phyloP scores from a whole-genome alignment of 2,888 invertebrate species.

The Mimachlamys varia region DNA sequence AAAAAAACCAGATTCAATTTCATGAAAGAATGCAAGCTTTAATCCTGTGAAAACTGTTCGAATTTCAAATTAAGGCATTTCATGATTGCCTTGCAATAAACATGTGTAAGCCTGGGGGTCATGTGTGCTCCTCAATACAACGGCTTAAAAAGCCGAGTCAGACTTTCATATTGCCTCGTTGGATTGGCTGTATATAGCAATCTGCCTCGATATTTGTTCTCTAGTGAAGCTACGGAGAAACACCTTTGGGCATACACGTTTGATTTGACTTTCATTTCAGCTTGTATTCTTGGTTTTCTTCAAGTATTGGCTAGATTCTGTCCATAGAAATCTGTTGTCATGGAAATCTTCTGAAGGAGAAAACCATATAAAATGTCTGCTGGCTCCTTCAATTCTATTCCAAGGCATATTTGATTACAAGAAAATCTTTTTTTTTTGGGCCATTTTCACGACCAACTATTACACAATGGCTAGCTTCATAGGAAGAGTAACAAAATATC shows the following conservation, averaged over 20 bases:
- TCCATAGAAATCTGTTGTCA: background rate
- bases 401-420: background rate
- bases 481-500: background rate
- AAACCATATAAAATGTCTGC: background rate
- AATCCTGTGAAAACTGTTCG: background rate
- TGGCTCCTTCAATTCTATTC: background rate
- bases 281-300: background rate
- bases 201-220: background rate
- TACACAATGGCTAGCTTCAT: background rate
- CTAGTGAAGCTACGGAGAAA: background rate
- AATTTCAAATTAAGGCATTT: conserved; percentile 24
- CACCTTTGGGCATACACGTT: background rate
- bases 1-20: background rate
- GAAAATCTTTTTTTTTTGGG: background rate
- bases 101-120: background rate
- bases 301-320: background rate
- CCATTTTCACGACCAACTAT: background rate
- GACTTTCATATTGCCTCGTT: background rate
- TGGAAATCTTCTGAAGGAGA: background rate
- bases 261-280: background rate
- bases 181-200: background rate
- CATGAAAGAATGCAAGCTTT: background rate
- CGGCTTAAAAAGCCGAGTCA: background rate
- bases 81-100: background rate
- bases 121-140: background rate